Base-by-base conservation (phyloP, 2,797 vertebrate species). In the Notamacropus eugenii region DNA sequence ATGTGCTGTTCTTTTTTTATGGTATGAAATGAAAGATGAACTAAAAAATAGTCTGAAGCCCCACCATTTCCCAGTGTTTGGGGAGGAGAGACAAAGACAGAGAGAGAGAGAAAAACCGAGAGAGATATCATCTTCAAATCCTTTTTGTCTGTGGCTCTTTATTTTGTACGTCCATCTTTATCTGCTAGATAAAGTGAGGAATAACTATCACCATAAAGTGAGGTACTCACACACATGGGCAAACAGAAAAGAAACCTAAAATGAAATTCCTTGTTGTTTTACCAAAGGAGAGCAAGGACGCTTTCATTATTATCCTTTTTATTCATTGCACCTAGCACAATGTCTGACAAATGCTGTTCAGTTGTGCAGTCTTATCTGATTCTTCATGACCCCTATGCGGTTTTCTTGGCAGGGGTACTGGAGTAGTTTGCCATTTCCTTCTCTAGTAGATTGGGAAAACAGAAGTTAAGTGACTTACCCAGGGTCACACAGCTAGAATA, bases 21-120 rank as follows among this genome's bases (percentile, higher is more conserved):
- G 94, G 52, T 95, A 90, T 94, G 90, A 98, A 97, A 97, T 95
- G 90, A 95, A 90, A 96, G 24, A 90, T 82, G 13, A 94, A 57
- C 87, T 93, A 90, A 92, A 95, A 90, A 46, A 59, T 93, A 57
- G 11, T 67, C 59, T 93, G 57, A 94, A 95, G 90, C 92, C 34
- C 58, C 67, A 50, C 19, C 90, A 82, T 90, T 95, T 93, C 62
- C 82, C 55, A 74, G 34, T 55, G 22, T 91, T 96, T 97, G 54
- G 50, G n/a, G 19, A 24, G 2, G 22, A 46, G 19, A 82, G 8
- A 46, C 67, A 74, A 24, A 40, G 16, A 22, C 14, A 74, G 14
- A 40, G 14, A 67, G 0, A 67, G 11, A 62, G 12, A 59, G 29
- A 59, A 1, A 67, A 4, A 67, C 31, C 16, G 4, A 67, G 12